Evolutionary conservation across 53 echinoderm and acorn worm genomes (phyloP), one percentile per base, ranked within the genome.

Genomic region (Crossaster papposus): DNA sequence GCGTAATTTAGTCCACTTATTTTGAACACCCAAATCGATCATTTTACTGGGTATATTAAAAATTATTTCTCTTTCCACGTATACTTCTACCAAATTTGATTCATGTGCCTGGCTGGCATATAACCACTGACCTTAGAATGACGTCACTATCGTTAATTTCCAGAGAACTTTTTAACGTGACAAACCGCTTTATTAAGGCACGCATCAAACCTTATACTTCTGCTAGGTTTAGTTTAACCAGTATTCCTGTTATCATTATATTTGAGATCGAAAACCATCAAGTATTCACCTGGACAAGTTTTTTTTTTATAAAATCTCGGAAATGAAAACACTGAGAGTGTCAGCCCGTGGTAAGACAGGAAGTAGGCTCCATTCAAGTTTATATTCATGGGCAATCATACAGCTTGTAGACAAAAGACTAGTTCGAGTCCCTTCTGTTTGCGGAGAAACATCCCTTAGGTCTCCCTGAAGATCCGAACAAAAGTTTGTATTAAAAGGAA

Each of bases 341-440:
- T 15, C 75, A 22, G 77, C 86, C 77, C 12, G n/a, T 3, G 77
- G 86, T n/a, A 14, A 63, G 5, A 54, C 30, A 86, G 76, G 86
- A 77, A 54, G 38, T 75, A 26, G 36, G 53, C 54, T 51, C 75
- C n/a, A 77, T 75, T 75, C 58, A 36, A 1, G 76, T 36, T 86
- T 72, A 24, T 86, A 86, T 86, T 77, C 86, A 77, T 63, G 75
- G 74, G 55, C 75, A 86, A 86, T 77, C 33, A 72, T 58, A 31
- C 36, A 54, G 74, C 34, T 17, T 62, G 75, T 75, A 75, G 51
- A 86, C 75, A 77, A 75, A 86, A 74, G 55, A n/a, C 26, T 13
- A 26, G 36, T 32, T 10, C 4, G 52, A 54, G 74, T 58, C 26
- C 76, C 77, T 17, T 34, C 54, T 86, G 86, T 86, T 86, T 86